A percentile compares a stretch with the other conserved stretches of the same genome.
phyloP scores from a whole-genome alignment of 2,113 vertebrate genomes.

The Lepisosteus osseus region DNA sequence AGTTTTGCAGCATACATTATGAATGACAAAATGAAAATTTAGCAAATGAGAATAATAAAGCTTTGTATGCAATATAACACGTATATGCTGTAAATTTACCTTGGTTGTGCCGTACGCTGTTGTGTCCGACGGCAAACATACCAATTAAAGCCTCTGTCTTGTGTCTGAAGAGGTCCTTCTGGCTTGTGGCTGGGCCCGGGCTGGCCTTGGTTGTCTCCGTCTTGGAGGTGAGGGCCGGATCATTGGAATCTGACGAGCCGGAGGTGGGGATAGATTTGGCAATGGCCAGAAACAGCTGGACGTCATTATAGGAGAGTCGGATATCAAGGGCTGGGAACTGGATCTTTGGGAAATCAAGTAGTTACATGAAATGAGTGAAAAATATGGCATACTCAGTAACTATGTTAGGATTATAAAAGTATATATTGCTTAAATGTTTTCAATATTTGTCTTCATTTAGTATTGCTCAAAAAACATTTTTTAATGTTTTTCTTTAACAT shows the following conservation, averaged over 20 bases:
- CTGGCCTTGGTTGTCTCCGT: slow-evolving; percentile 19
- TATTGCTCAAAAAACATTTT: too few species aligned
- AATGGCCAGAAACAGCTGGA: slow-evolving; percentile 91
- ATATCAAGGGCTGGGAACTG: slow-evolving; percentile 91
- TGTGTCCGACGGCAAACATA: slow-evolving; percentile 39
- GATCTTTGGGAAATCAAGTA: slow-evolving; percentile 64
- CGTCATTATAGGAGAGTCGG: slow-evolving; percentile 94
- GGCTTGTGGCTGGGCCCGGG: slow-evolving; percentile 20
- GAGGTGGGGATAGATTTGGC: slow-evolving; percentile 84
- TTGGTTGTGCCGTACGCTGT: too few species aligned
- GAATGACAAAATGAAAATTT: too few species aligned
- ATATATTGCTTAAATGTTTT: too few species aligned
- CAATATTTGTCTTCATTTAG: too few species aligned
- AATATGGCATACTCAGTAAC: too few species aligned
- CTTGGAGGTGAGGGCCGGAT: slow-evolving; percentile 11
- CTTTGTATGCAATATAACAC: too few species aligned
- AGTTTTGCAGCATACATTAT: too few species aligned
- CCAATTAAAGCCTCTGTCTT: slow-evolving; percentile 77
- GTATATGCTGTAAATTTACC: too few species aligned
- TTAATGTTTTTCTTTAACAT: too few species aligned
- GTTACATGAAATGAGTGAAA: not conserved
- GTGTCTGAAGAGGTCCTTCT: slow-evolving; percentile 45
- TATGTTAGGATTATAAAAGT: too few species aligned
- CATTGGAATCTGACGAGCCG: slow-evolving; percentile 23
- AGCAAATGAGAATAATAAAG: too few species aligned